These are phyloP conservation scores for Peribatodes rhomboidaria DNA, from an alignment of 2,888 invertebrate species.

Conservation along the genomic window DNA sequence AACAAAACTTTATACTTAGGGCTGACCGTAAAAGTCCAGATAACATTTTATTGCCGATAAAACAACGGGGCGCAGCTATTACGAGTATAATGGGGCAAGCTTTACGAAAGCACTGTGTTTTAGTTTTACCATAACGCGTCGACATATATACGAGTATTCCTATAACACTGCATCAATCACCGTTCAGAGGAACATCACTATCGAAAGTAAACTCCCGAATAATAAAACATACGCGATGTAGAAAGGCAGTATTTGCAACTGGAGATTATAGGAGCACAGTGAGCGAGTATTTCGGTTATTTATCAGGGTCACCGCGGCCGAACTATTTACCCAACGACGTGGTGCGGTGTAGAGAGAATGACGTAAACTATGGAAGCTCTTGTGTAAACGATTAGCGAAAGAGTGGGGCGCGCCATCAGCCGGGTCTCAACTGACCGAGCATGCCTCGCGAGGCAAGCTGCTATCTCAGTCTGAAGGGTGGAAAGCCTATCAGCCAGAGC, in stretches of 20 bases:
- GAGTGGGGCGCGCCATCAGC: too few species aligned
- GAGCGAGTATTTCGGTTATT: slow-evolving; percentile 77
- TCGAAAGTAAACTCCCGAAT: slow-evolving; percentile 6
- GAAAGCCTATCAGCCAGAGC: too few species aligned
- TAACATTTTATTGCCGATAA: too few species aligned
- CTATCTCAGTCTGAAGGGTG: too few species aligned
- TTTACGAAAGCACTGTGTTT: neutral
- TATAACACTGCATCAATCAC: neutral
- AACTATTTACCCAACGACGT: slow-evolving; percentile 61
- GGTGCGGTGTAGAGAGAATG: slow-evolving; percentile 45
- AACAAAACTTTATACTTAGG: too few species aligned
- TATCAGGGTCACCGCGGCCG: slow-evolving; percentile 75
- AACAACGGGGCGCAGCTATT: too few species aligned
- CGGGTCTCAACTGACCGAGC: too few species aligned
- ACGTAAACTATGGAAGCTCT: slow-evolving; percentile 28
- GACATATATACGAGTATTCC: neutral
- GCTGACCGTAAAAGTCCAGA: too few species aligned
- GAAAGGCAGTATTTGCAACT: slow-evolving; percentile 60
- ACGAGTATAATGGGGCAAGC: too few species aligned
- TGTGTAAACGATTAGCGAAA: too few species aligned
- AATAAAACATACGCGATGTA: slow-evolving; percentile 33
- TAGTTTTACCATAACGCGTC: neutral
- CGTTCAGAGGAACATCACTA: slow-evolving; percentile 17
- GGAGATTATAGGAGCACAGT: slow-evolving; percentile 66
- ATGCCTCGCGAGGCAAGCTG: too few species aligned